These are phyloP conservation scores for Drosophila bocqueti DNA, from an alignment of 1,140 invertebrate genomes.

Conservation along the genomic window DNA sequence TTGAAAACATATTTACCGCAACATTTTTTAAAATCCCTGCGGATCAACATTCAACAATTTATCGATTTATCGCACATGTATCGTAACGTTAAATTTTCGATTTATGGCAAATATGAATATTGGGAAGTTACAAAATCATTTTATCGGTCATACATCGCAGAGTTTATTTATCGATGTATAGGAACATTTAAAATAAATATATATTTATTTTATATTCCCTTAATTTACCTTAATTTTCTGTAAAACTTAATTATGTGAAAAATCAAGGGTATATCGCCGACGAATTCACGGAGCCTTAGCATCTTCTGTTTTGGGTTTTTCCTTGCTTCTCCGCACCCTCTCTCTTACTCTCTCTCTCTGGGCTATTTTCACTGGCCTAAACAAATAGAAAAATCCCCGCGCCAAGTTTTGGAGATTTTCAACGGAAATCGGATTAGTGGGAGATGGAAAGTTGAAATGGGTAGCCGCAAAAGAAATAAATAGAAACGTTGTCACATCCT, in stretches of 20 bases:
- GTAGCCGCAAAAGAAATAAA: not conserved
- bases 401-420: slow-evolving; percentile 22
- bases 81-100: no score
- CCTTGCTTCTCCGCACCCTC: no score
- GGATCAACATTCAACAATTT: no score
- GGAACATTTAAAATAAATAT: no score
- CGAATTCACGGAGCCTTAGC: not conserved
- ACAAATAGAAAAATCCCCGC: slow-evolving; percentile 15
- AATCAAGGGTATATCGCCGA: not conserved
- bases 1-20: no score
- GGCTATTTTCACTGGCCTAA: slow-evolving; percentile 14
- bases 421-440: slow-evolving; percentile 29
- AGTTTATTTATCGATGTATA: no score
- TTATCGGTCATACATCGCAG: no score
- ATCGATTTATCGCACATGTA: not conserved
- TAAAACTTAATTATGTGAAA: not conserved
- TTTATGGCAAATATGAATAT: not conserved
- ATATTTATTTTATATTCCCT: no score
- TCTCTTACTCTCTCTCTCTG: not conserved
- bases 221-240: not conserved
- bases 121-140: not conserved
- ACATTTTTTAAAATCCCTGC: no score
- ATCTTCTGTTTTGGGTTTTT: not conserved
- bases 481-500: not conserved
- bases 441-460: slow-evolving; percentile 16